These are phyloP conservation scores for Lasioglossum albipes DNA, from an alignment of 1,140 invertebrate species.

Conservation along the genomic window DNA sequence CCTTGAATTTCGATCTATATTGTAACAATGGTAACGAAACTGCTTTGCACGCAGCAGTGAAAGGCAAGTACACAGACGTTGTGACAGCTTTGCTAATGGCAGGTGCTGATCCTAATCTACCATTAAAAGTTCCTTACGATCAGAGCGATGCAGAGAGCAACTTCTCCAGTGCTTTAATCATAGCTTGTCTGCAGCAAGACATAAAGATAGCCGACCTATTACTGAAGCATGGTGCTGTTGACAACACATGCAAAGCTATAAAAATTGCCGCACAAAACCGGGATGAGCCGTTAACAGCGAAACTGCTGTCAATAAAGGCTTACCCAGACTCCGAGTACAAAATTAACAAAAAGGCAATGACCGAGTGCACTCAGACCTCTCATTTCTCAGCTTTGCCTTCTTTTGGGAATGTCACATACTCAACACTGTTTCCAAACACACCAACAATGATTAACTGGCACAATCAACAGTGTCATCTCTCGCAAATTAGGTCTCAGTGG, in stretches of 20 bases:
- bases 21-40: conserved; percentile 89
- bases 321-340: conserved; percentile 92
- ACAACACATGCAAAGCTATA: conserved; percentile 92
- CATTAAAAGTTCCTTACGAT: conserved; percentile 79
- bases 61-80: conserved; percentile 88
- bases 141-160: conserved; percentile 75
- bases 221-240: conserved; percentile 92
- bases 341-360: conserved; percentile 92
- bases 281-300: conserved; percentile 87
- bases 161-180: conserved; percentile 74
- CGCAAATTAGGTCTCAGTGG: conserved; percentile 89
- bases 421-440: conserved; percentile 90
- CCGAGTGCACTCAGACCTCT: conserved; percentile 82
- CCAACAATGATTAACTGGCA: conserved; percentile 98
- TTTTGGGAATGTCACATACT: conserved; percentile 86
- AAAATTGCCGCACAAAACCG: conserved; percentile 85
- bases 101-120: conserved; percentile 87
- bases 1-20: conserved; percentile 87
- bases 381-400: conserved; percentile 82
- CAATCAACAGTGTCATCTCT: conserved; percentile 86
- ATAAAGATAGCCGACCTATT: conserved; percentile 86
- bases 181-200: conserved; percentile 79
- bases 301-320: conserved; percentile 89
- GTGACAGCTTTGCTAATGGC: conserved; percentile 86
- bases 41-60: conserved; percentile 88